Conservation (phyloP, 2,888 invertebrate species). For the Parochlus steinenii region DNA sequence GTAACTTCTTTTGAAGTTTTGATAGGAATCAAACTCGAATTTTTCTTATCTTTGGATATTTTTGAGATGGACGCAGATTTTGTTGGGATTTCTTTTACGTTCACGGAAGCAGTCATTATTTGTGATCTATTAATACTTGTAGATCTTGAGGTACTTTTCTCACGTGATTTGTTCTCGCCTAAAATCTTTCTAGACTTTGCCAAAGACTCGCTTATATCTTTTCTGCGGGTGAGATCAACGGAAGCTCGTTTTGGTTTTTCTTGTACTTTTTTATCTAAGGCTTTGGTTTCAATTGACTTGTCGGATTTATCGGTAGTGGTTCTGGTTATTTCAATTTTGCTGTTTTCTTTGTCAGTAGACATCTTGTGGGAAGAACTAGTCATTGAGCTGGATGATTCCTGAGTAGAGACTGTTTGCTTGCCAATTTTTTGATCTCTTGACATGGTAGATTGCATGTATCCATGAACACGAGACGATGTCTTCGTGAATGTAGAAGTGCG, state of each 20-base stretch:
- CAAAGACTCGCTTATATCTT: too few relatives aligned
- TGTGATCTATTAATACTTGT: not conserved
- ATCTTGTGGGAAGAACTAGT: slow-evolving; percentile 13
- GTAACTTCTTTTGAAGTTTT: slow-evolving; percentile 1
- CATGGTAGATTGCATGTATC: slow-evolving; percentile 43
- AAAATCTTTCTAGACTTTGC: not conserved
- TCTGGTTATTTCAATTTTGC: slow-evolving; percentile 19
- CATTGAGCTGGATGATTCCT: not conserved
- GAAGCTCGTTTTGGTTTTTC: not conserved
- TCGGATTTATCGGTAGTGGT: slow-evolving; percentile 28
- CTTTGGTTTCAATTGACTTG: slow-evolving; percentile 23
- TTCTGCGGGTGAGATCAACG: not conserved
- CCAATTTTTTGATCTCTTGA: slow-evolving; percentile 38
- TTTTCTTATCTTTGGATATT: slow-evolving; percentile 5
- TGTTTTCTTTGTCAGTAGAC: slow-evolving; percentile 13
- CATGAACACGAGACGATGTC: slow-evolving; percentile 24
- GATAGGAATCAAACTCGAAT: slow-evolving; percentile 6
- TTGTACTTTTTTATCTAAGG: slow-evolving; percentile 13
- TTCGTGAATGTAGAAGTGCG: slow-evolving; percentile 16
- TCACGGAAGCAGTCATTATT: too few relatives aligned
- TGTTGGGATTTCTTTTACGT: not conserved
- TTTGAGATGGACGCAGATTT: slow-evolving; percentile 2
- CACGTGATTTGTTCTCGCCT: slow-evolving; percentile 5
- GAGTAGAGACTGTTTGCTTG: slow-evolving; percentile 14
- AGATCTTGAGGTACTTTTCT: not conserved